phyloP scores from a whole-genome alignment of 2,113 vertebrate species.

The Planiliza haematocheilus region DNA sequence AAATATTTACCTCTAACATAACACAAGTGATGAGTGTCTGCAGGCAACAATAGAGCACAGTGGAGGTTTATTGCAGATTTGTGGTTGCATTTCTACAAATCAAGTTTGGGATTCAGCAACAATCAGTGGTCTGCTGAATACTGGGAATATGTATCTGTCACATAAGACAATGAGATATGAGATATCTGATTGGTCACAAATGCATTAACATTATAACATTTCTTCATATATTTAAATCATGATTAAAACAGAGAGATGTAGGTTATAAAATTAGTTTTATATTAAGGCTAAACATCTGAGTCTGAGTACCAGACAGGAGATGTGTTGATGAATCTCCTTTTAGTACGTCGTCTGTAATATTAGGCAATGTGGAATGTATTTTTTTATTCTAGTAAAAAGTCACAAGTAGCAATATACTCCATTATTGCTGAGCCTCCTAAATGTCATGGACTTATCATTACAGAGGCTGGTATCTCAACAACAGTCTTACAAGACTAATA shows the following conservation, averaged over 20 bases:
- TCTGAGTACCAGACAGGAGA: not conserved
- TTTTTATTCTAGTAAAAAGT: not conserved
- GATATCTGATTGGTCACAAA: not conserved
- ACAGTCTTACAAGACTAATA: slow-evolving; percentile 62
- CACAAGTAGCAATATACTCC: too few species aligned
- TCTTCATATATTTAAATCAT: not conserved
- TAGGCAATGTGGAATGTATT: not conserved
- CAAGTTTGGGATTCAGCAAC: not conserved
- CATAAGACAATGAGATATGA: not conserved
- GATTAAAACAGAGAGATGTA: not conserved
- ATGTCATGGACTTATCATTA: slow-evolving; percentile 36
- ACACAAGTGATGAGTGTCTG: slow-evolving; percentile 7
- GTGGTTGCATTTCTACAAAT: slow-evolving; percentile 1
- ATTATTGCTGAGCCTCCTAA: slow-evolving; percentile 30
- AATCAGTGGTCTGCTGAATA: not conserved
- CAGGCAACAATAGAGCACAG: slow-evolving; percentile 2
- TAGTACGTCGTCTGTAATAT: not conserved
- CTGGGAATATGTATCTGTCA: not conserved
- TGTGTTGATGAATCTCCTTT: not conserved
- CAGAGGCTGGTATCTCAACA: slow-evolving; percentile 34
- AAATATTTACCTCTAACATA: slow-evolving; percentile 29
- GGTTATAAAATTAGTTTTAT: not conserved
- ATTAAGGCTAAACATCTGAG: not conserved
- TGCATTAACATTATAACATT: not conserved
- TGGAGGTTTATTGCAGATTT: not conserved